Evolutionary conservation across 1,140 invertebrate genomes (phyloP).

Genomic region (Lerema accius): DNA sequence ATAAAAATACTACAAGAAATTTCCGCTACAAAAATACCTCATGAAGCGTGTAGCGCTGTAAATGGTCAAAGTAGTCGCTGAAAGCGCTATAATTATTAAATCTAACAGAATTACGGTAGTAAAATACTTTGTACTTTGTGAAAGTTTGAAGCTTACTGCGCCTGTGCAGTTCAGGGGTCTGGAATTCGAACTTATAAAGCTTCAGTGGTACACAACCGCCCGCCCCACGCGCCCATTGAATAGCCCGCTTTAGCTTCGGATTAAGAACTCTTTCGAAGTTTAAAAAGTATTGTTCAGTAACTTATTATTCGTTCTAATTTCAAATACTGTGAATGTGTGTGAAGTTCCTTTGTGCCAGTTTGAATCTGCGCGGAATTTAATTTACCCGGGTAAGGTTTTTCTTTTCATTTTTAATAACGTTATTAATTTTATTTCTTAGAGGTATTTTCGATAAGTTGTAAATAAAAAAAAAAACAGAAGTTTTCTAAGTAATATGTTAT

Average conservation of each 20-base stretch:
- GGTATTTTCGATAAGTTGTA: too few species aligned
- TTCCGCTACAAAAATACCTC: slow-evolving; percentile 5
- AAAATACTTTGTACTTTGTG: slow-evolving; percentile 31
- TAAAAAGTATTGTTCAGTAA: neutral
- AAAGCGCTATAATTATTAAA: slow-evolving; percentile 24
- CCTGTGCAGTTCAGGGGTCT: slow-evolving; percentile 18
- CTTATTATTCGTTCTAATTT: too few species aligned
- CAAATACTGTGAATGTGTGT: too few species aligned
- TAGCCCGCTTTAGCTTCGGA: neutral
- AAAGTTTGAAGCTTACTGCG: slow-evolving; percentile 14
- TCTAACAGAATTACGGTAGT: slow-evolving; percentile 21
- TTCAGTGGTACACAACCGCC: slow-evolving; percentile 3
- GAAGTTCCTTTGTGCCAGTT: too few species aligned
- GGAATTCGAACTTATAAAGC: neutral
- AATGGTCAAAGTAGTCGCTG: slow-evolving; percentile 19
- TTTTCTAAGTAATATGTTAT: too few species aligned
- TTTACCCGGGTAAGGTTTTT: too few species aligned
- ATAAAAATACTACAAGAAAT: slow-evolving; percentile 18
- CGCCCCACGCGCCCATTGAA: slow-evolving; percentile 1
- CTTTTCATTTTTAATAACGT: too few species aligned
- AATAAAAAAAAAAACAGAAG: too few species aligned
- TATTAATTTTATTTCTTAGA: too few species aligned
- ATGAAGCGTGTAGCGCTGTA: slow-evolving; percentile 14
- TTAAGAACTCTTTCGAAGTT: slow-evolving; percentile 12
- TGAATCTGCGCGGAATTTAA: too few species aligned